A percentile compares a stretch with the other conserved stretches of the same genome.
phyloP scores from a whole-genome alignment of 53 echinoderm and acorn worm genomes.

The Paelopatides confundens region DNA sequence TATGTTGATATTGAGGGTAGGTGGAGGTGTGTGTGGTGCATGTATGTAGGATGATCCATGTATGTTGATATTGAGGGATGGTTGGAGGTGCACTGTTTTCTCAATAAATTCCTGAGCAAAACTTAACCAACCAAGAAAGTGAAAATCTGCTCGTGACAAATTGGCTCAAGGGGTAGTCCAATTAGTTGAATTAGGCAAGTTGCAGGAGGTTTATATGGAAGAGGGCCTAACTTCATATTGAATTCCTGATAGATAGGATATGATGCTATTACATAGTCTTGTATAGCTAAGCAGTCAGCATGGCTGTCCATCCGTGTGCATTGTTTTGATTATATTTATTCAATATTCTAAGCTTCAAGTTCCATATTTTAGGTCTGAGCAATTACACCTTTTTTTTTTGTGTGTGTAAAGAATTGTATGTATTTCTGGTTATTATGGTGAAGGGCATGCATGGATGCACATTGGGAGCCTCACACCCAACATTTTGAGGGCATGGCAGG shows the following conservation, averaged over 20 bases:
- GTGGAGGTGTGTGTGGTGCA: no score
- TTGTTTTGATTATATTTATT: conserved; percentile 15
- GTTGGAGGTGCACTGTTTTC: conserved; percentile 35
- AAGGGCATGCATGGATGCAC: no score
- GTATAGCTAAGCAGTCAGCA: background rate
- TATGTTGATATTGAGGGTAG: no score
- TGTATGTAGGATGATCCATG: no score
- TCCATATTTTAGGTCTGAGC: no score
- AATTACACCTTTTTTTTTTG: no score
- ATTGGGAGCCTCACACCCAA: no score
- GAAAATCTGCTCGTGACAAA: conserved; percentile 56
- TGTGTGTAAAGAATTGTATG: no score
- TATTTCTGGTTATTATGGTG: no score
- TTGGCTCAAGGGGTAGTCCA: conserved; percentile 66
- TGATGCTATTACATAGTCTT: background rate
- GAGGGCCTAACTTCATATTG: conserved; percentile 32
- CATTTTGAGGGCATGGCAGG: no score
- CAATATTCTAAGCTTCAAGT: no score
- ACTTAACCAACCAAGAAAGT: conserved; percentile 41
- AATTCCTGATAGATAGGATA: background rate
- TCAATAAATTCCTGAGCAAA: conserved; percentile 30
- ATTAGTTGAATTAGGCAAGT: conserved; percentile 48
- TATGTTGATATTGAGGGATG: no score
- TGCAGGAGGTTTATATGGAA: conserved; percentile 18
- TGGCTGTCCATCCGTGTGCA: background rate